Evolutionary conservation across 2,113 vertebrate species (phyloP).

Genomic region (Excalfactoria chinensis): DNA sequence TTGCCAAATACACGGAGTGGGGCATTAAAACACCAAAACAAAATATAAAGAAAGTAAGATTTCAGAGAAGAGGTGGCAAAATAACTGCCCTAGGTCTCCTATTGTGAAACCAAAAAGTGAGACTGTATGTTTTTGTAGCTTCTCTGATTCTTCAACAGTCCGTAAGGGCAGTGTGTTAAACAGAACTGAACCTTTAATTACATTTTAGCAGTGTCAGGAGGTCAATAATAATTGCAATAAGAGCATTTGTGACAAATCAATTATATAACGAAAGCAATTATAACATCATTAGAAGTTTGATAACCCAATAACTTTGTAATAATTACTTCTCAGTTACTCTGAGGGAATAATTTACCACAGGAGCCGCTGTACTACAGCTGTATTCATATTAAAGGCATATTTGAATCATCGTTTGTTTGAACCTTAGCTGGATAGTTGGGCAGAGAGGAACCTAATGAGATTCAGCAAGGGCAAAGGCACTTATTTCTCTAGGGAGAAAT

Average conservation of each 20-base stretch:
- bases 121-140: background rate
- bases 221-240: constrained; percentile 37
- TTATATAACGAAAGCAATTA: constrained; percentile 46
- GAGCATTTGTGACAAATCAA: constrained; percentile 42
- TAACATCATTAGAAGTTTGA: constrained; percentile 33
- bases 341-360: constrained; percentile 13
- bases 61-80: background rate
- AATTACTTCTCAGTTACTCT: constrained; percentile 30
- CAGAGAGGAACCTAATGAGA: background rate
- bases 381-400: background rate
- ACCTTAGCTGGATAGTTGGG: background rate
- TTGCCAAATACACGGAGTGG: background rate
- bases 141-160: background rate
- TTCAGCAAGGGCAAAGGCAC: background rate
- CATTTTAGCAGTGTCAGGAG: background rate
- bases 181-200: background rate
- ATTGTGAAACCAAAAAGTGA: background rate
- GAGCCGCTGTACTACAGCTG: background rate
- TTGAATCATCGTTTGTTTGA: background rate
- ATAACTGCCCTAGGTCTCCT: background rate
- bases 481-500: background rate
- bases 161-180: background rate
- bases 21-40: background rate
- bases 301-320: constrained; percentile 45
- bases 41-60: background rate